Base-by-base conservation (phyloP, 2,113 vertebrate genomes). In the Upupa epops region DNA sequence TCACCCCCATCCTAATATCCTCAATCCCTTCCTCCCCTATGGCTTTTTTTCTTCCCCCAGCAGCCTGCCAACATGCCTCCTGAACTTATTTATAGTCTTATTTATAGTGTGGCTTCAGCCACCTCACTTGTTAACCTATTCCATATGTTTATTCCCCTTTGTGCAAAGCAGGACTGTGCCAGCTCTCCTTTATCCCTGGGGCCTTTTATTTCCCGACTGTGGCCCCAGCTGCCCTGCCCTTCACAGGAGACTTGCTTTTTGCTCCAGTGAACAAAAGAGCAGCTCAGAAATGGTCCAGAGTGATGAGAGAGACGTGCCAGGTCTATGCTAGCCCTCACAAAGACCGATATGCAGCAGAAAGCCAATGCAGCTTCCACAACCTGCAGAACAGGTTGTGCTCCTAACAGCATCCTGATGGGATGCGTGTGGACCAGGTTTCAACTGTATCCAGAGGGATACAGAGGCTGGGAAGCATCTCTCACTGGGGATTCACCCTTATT, bases 61-160 rank as follows among this genome's bases (percentile, higher is more conserved):
- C 92, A 94, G 94, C 48, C 74, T 90, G 86, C 46, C 5, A 0
- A 83, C 74, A 32, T 75, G 63, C 66, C 59, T 90, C 88, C 81
- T 92, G 81, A 87, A 87, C 59, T 90, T 94, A 92, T 95, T 96
- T 93, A 89, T 87, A 77, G 78, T 68, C 78, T 87, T 77, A 90
- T 88, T 94, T 94, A 93, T 87, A 89, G 71, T 13, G 2, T 0
- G 1, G 81, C 75, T 95, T 87, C 93, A 96, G 86, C 52, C 93
- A 86, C 90, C 92, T 93, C 86, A 40, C 74, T 87, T 70, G 71
- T 86, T 95, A 96, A 96, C 64, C 48, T 83, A 4, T 90, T 90
- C 95, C 96, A 93, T 79, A 89, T 95, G 95, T 73, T 95, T 93
- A 70, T 68, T 90, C 25, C 26, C 20, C 55, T 93, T 95, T 79